Conservation (phyloP, 2,113 vertebrate species). For the Lagopus leucura region DNA sequence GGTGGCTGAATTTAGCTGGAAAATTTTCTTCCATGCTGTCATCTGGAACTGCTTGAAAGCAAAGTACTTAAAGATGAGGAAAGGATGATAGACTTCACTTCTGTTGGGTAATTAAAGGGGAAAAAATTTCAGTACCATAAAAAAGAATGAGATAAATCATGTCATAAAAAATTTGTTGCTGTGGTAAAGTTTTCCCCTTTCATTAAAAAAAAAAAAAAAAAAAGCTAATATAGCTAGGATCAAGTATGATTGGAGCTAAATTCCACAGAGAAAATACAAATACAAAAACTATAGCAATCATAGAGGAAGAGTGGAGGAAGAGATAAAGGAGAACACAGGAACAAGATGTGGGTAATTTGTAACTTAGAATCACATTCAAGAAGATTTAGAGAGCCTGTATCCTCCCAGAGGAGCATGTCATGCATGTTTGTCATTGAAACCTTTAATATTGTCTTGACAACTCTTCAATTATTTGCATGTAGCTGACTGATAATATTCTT, state of each 20-base stretch:
- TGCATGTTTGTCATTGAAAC: constrained; percentile 3
- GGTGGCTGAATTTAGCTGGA: not conserved
- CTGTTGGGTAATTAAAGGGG: constrained; percentile 54
- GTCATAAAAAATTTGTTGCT: constrained; percentile 26
- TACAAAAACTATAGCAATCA: not conserved
- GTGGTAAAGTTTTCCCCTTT: constrained; percentile 9
- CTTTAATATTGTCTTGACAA: not conserved
- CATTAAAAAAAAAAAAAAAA: not conserved
- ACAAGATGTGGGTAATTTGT: not conserved
- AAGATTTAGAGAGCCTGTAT: not conserved
- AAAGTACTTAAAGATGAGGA: constrained; percentile 29
- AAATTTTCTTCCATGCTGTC: constrained; percentile 22
- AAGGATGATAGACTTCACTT: constrained; percentile 39
- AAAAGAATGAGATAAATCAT: constrained; percentile 28
- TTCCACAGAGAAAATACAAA: constrained; percentile 25
- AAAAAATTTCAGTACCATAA: not conserved
- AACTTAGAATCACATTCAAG: not conserved
- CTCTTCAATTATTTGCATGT: not conserved
- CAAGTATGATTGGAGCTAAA: not conserved
- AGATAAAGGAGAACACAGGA: constrained; percentile 46
- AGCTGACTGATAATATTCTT: constrained; percentile 7
- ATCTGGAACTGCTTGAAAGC: constrained; percentile 58
- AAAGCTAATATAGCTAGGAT: not conserved
- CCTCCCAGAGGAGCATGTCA: not conserved
- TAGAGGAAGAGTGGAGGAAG: constrained; percentile 40